These are phyloP conservation scores for Poeciliopsis gracilis DNA, from an alignment of 2,797 vertebrate species.

Conservation along the genomic window DNA sequence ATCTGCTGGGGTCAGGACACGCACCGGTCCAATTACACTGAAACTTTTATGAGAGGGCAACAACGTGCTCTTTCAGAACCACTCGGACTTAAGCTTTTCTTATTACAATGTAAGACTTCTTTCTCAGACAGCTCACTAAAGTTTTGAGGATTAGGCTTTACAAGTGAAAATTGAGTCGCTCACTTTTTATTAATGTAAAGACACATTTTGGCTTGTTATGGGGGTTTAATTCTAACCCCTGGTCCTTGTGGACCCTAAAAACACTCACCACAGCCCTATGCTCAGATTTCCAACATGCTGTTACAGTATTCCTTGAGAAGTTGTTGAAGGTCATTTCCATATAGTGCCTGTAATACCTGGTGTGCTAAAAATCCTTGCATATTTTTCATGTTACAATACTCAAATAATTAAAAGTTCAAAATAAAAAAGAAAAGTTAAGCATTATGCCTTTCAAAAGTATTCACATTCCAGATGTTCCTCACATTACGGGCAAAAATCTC, in stretches of 20 bases:
- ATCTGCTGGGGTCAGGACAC: conserved; percentile 60
- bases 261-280: conserved; percentile 63
- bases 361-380: conserved; percentile 2
- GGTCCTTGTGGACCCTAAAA: conserved; percentile 65
- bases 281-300: conserved; percentile 59
- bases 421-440: not conserved
- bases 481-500: no score
- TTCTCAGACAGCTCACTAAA: conserved; percentile 53
- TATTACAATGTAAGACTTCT: conserved; percentile 66
- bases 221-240: conserved; percentile 62
- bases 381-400: no score
- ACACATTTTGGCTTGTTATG: conserved; percentile 61
- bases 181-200: conserved; percentile 63
- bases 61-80: conserved; percentile 69
- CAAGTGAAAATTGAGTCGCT: conserved; percentile 63
- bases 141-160: conserved; percentile 63
- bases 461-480: no score
- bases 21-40: conserved; percentile 62
- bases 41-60: conserved; percentile 63
- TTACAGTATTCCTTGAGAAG: conserved; percentile 47
- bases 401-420: not conserved
- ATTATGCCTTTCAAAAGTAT: not conserved
- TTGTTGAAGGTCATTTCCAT: conserved; percentile 38
- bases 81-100: conserved; percentile 57
- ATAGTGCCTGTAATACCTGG: conserved; percentile 13